Evolutionary conservation across 2,888 invertebrate species (phyloP).

Genomic region (Hyposoter didymator): DNA sequence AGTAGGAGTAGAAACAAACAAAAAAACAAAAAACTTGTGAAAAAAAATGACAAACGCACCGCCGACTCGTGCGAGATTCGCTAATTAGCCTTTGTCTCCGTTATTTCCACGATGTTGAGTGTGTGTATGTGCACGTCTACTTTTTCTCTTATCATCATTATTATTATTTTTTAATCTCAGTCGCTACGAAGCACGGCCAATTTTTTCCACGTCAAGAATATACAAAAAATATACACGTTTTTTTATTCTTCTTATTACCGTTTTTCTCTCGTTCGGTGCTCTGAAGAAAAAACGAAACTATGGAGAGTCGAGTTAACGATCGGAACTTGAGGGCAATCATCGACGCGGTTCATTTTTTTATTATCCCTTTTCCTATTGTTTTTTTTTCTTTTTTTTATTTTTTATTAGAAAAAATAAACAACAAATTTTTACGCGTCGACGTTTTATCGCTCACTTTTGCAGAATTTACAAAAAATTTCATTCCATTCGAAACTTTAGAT

Average conservation of each 20-base stretch:
- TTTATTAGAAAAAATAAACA: neutral
- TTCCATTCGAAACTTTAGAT: neutral
- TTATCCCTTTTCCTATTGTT: neutral
- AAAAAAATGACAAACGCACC: conserved; percentile 50
- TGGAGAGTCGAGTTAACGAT: neutral
- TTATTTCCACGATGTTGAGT: conserved; percentile 43
- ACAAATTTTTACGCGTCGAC: neutral
- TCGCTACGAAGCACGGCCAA: conserved; percentile 21
- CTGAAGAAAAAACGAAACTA: neutral
- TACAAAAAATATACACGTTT: conserved; percentile 16
- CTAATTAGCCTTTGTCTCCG: conserved; percentile 64
- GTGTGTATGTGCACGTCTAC: conserved; percentile 22
- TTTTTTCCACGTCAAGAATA: conserved; percentile 19
- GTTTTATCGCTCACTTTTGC: neutral
- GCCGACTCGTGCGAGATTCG: conserved; percentile 50
- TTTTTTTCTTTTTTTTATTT: neutral
- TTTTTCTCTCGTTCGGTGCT: conserved; percentile 1
- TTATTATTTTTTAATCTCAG: conserved; percentile 19
- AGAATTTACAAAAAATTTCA: neutral
- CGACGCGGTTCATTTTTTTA: neutral
- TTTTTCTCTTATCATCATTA: conserved; percentile 20
- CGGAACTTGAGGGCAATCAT: neutral
- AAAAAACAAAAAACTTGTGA: conserved; percentile 53
- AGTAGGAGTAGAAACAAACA: neutral
- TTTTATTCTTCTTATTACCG: conserved; percentile 24